Conservation (phyloP, 2,888 invertebrate genomes). For the Platycheirus rosarum region DNA sequence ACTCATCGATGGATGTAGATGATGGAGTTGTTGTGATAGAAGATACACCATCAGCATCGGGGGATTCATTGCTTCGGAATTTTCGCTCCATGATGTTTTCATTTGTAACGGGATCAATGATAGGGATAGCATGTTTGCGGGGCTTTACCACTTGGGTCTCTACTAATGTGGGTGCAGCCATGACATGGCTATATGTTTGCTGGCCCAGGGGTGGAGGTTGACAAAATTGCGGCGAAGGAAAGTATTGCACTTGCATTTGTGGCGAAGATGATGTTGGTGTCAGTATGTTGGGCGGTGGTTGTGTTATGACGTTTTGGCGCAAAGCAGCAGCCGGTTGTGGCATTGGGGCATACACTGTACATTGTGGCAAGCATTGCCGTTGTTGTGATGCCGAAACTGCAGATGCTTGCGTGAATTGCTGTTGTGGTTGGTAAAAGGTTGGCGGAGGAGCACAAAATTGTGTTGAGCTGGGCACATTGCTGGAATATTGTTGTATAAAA, state of each 20-base stretch:
- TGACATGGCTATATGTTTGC: conserved; percentile 52
- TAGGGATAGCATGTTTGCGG: conserved; percentile 80
- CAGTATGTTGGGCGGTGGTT: conserved; percentile 67
- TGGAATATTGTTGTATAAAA: conserved; percentile 58
- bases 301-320: conserved; percentile 62
- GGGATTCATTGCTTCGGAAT: conserved; percentile 58
- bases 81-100: conserved; percentile 78
- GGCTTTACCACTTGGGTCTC: conserved; percentile 75
- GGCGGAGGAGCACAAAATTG: conserved; percentile 58
- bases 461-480: conserved; percentile 41
- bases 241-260: conserved; percentile 75
- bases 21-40: conserved; percentile 35
- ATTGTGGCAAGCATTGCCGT: conserved; percentile 76
- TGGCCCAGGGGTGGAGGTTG: conserved; percentile 76
- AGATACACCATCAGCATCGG: conserved; percentile 63
- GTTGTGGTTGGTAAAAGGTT: conserved; percentile 48
- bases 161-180: conserved; percentile 18
- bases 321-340: conserved; percentile 58
- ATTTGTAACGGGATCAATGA: conserved; percentile 80
- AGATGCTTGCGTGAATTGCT: conserved; percentile 43
- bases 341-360: conserved; percentile 75
- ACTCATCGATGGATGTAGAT: conserved; percentile 26
- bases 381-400: conserved; percentile 75
- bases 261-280: conserved; percentile 74
- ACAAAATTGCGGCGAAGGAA: conserved; percentile 76